Base-by-base conservation (phyloP, 2,797 vertebrate genomes). In the Mastacembelus armatus region DNA sequence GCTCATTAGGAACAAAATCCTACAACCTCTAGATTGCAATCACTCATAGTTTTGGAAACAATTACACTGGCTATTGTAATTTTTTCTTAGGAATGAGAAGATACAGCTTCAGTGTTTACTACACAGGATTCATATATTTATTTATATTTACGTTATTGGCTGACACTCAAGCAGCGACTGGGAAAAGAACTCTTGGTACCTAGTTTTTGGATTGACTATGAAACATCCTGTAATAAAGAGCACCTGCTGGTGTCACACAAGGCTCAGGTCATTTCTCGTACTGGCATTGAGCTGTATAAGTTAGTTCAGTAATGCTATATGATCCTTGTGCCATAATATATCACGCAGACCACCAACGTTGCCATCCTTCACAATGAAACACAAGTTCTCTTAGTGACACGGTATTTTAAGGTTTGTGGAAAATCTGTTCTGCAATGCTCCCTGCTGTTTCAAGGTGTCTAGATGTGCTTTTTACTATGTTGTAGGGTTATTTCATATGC, bases 171-270 rank as follows among this genome's bases (percentile, higher is more conserved):
- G 27, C 11, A 47, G 6, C n/a, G 35, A 54, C 5, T 16, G 35
- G 35, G 40, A 43, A 66, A 27, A 35, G 50, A 58, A 12, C 1
- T 33, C 19, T 57, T 19, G 63, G 47, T 62, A 7, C 19, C 66
- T 87, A 26, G 71, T 83, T 61, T 77, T 80, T 66, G 84, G 71
- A 71, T n/a, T 61, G 18, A 51, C n/a, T 2, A 4, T 59, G 56
- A 18, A 35, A 71, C 64, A 50, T 59, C 33, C 19, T 39, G 7
- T 55, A 70, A 83, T 74, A 75, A 74, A 78, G 56, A 85, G 50
- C 87, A 91, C 83, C 87, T 87, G 81, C 85, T 84, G 70, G 71
- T 85, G 83, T 88, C 87, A 88, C 80, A 77, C 65, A 77, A 42
- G 59, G 66, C 66, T 32, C 29, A 67, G 74, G 64, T 70, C 61